Percentiles rank a stretch among this genome's conserved stretches.
Conservation (phyloP, 2,797 vertebrate genomes). For the Salmo trutta region DNA sequence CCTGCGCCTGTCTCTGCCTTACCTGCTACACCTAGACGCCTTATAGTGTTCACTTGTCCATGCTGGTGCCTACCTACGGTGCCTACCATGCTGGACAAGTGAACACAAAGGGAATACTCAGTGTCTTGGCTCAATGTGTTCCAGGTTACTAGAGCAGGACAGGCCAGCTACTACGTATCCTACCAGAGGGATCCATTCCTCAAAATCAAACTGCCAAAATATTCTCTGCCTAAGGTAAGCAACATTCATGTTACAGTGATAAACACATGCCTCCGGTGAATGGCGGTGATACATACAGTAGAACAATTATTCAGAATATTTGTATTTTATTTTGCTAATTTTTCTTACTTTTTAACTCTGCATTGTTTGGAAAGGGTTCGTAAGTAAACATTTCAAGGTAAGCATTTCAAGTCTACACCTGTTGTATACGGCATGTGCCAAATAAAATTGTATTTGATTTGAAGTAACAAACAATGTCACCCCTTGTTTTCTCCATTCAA, state of each 20-base stretch:
- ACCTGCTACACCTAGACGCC: no score
- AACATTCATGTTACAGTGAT: background rate
- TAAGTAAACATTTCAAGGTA: no score
- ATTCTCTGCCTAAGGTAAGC: conserved; percentile 95
- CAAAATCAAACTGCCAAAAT: conserved; percentile 96
- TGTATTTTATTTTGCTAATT: no score
- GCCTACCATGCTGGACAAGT: background rate
- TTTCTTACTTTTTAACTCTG: no score
- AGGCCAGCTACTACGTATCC: conserved; percentile 94
- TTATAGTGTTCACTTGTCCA: no score
- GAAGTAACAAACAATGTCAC: background rate
- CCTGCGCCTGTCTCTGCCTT: no score
- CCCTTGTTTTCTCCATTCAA: background rate
- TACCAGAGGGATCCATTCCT: conserved; percentile 91
- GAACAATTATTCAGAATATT: no score
- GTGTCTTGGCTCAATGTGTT: conserved; percentile 21
- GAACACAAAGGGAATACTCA: background rate
- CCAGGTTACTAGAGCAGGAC: conserved; percentile 90
- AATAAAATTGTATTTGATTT: no score
- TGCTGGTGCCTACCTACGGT: no score
- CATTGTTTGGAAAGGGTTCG: no score
- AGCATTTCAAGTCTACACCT: no score
- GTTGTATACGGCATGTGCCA: no score
- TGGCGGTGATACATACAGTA: background rate
- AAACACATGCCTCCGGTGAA: background rate